Conservation (phyloP, 2,888 invertebrate genomes). For the Rhagophthalmus giganteus region DNA sequence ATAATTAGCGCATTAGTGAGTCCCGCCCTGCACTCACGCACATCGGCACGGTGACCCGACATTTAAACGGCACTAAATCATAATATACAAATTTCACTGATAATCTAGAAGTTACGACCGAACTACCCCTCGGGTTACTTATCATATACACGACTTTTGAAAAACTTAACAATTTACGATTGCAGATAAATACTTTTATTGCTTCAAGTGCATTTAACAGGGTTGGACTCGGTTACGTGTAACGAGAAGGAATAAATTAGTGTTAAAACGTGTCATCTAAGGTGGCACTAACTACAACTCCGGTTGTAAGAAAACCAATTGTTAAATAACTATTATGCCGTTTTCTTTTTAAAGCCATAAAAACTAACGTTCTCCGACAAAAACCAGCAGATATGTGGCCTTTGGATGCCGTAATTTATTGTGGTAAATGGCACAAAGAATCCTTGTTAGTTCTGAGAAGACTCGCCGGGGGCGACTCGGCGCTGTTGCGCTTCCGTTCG, state of each 20-base stretch:
- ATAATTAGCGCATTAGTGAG: slow-evolving; percentile 44
- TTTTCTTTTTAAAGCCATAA: slow-evolving; percentile 3
- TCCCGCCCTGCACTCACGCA: slow-evolving; percentile 44
- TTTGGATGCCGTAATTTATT: slow-evolving; percentile 38
- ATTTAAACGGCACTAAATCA: slow-evolving; percentile 13
- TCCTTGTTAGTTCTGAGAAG: slow-evolving; percentile 53
- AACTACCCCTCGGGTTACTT: not conserved
- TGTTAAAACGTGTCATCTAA: no score
- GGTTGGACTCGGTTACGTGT: no score
- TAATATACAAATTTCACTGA: slow-evolving; percentile 10
- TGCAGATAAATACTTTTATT: not conserved
- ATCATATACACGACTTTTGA: not conserved
- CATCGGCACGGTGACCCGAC: slow-evolving; percentile 20
- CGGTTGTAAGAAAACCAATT: no score
- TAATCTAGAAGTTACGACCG: slow-evolving; percentile 6
- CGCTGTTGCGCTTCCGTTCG: slow-evolving; percentile 44
- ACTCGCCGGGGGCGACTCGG: slow-evolving; percentile 40
- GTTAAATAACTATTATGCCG: slow-evolving; percentile 1
- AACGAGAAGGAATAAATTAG: no score
- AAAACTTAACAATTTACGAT: not conserved
- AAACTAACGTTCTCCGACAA: slow-evolving; percentile 5
- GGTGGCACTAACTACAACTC: no score
- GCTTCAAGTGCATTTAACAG: not conserved
- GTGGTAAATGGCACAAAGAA: slow-evolving; percentile 51
- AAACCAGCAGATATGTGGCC: slow-evolving; percentile 23